Base-by-base conservation (phyloP, 2,797 vertebrate genomes). In the Malurus leucopterus region DNA sequence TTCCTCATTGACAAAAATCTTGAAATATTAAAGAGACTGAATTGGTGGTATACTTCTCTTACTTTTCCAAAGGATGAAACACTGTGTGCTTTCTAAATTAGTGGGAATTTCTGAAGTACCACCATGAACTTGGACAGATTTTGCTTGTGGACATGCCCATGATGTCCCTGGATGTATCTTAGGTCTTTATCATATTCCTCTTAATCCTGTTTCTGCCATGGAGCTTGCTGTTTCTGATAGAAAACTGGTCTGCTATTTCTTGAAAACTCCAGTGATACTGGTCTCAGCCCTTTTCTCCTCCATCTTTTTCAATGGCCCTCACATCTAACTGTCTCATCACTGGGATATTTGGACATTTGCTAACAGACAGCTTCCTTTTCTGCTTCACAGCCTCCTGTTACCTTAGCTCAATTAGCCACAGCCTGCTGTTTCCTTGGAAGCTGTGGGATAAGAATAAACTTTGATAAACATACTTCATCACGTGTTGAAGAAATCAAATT, bases 221-320 rank as follows among this genome's bases (percentile, higher is more conserved):
- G 29, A 63, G 17, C 29, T 81, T 74, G n/a, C 26, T 84, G 20
- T 49, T 88, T 68, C 40, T 88, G 21, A 40, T 1, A 2, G 34
- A 72, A 83, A 65, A 30, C 18, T 34, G 16, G 14, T 53, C n/a
- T 57, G 4, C 59, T 82, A 0, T 62, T 73, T 76, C 47, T 5
- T 5, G 32, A 73, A 88, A 58, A 18, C 11, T 50, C 17, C 19
- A 8, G 0, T 46, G 20, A 22, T 79, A 65, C 0, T 2, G 0
- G 3, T 62, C 47, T 76, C 61, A 38, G 26, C 36, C 14, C 13
- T 77, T 74, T 81, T 59, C 21, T 86, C 32, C 53, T 78, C n/a
- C 5, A 3, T 79, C 18, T 65, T 14, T 78, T 46, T 71, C 41
- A 55, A 1, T 70, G 40, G 32, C 43, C 8, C 20, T 89, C 3